Base-by-base conservation (phyloP, 2,888 invertebrate genomes). In the Drosophila pseudotakahashii region DNA sequence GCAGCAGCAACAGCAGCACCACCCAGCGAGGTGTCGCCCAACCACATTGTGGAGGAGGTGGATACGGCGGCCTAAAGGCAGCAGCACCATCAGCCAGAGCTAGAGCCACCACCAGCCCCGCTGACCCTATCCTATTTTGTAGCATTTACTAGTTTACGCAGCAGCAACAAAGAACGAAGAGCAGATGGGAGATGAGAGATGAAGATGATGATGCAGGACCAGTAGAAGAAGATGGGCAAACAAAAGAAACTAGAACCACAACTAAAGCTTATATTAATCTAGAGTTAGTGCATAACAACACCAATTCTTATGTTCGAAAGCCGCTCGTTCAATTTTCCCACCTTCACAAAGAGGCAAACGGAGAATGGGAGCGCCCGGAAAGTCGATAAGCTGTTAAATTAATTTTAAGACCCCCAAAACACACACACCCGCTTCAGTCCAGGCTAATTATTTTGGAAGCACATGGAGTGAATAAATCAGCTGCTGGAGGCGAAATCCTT, bases 21-120 rank as follows among this genome's bases (percentile, higher is more conserved):
- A 53, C 84, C 90, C 63, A 91, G 83, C 79, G 90, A 92, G 77
- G 91, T 92, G 11, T 89, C 91, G 36, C 90, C 92, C 34, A 91
- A 92, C 73, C 92, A 91, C 57, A 91, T 92, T 61, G 92, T 90
- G 32, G 92, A 92, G 77, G 92, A 92, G 77, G 92, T 92, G 34
- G 91, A 92, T 72, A 92, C 92, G 37, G 91, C 91, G 36, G 92
- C 92, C 77, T 92, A 90, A 91, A 42, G 23, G n/a, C n/a, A 53
- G 37, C 39, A 30, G 16, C 30, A 50, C 16, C 50, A 34, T 6
- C 19, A 23, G 19, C 37, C 6, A 26, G 26, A 45, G n/a, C 50
- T 11, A 30, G 30, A 41, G 30, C 32, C 39, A 16, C n/a, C 47
- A 45, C 7, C 30, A 59, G 55, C 34, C 32, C 48, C 48, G 48